phyloP scores from a whole-genome alignment of 2,888 invertebrate species.

The Rhorus exstirpatorius region DNA sequence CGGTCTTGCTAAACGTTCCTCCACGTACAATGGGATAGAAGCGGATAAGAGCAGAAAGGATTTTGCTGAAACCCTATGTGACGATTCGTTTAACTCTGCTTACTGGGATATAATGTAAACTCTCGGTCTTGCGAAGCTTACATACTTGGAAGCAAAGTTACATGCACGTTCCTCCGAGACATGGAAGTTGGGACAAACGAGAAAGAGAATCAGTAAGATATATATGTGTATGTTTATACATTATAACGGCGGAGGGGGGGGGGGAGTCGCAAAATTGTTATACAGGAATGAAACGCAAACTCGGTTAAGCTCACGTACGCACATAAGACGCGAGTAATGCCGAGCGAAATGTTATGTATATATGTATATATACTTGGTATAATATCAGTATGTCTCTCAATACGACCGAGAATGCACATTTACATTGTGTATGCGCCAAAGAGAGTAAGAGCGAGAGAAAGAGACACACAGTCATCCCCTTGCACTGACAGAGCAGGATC shows the following conservation, averaged over 20 bases:
- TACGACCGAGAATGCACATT: slow-evolving; percentile 49
- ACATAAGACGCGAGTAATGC: slow-evolving; percentile 42
- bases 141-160: slow-evolving; percentile 24
- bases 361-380: slow-evolving; percentile 39
- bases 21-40: slow-evolving; percentile 17
- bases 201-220: slow-evolving; percentile 29
- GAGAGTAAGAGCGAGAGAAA: neutral
- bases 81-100: slow-evolving; percentile 38
- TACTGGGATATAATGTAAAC: slow-evolving; percentile 24
- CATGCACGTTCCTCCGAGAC: slow-evolving; percentile 1
- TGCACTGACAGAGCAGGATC: slow-evolving; percentile 20
- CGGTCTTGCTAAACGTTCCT: slow-evolving; percentile 57
- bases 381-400: slow-evolving; percentile 33
- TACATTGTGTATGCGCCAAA: slow-evolving; percentile 25
- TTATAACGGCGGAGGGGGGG: too few relatives aligned
- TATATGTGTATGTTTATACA: slow-evolving; percentile 6
- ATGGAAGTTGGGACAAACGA: slow-evolving; percentile 40
- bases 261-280: slow-evolving; percentile 19
- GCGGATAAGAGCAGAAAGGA: neutral
- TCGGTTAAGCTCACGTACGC: slow-evolving; percentile 43
- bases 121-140: neutral
- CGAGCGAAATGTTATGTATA: slow-evolving; percentile 42
- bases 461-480: slow-evolving; percentile 13
- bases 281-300: slow-evolving; percentile 40
- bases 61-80: slow-evolving; percentile 33